Conservation (phyloP, 2,888 invertebrate genomes). For the Nysson spinosus region DNA sequence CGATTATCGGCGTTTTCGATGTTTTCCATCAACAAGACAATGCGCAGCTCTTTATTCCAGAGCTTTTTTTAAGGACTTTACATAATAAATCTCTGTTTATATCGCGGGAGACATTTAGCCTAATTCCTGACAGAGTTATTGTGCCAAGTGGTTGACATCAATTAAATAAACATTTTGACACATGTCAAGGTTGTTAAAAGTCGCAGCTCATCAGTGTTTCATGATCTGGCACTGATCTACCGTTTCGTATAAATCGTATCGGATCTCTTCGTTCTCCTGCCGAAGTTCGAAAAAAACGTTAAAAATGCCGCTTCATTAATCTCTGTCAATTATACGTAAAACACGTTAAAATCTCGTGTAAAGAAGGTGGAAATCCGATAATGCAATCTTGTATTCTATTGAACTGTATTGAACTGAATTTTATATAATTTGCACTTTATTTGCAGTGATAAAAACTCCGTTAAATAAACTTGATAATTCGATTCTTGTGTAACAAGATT, state of each 20-base stretch:
- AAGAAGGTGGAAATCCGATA: no score
- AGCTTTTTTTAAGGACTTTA: conserved; percentile 22
- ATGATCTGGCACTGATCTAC: conserved; percentile 13
- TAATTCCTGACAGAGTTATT: conserved; percentile 52
- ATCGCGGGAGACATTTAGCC: conserved; percentile 38
- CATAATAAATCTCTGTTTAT: conserved; percentile 27
- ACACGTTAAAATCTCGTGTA: no score
- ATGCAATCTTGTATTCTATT: no score
- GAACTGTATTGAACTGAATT: no score
- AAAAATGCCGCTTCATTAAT: no score
- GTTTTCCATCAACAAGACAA: conserved; percentile 3
- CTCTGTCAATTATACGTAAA: no score
- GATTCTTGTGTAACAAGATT: no score
- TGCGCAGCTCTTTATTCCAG: conserved; percentile 17
- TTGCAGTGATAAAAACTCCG: no score
- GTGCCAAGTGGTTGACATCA: conserved; percentile 63
- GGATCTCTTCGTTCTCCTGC: background rate
- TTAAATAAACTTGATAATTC: no score
- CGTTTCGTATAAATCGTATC: conserved; percentile 16
- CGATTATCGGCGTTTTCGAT: conserved; percentile 1
- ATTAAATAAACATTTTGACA: conserved; percentile 63
- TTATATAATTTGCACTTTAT: no score
- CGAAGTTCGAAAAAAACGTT: no score
- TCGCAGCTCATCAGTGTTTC: conserved; percentile 33
- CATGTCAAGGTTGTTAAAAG: conserved; percentile 58